Evolutionary conservation across 2,888 invertebrate genomes (phyloP).

Genomic region (Lasioglossum morio): DNA sequence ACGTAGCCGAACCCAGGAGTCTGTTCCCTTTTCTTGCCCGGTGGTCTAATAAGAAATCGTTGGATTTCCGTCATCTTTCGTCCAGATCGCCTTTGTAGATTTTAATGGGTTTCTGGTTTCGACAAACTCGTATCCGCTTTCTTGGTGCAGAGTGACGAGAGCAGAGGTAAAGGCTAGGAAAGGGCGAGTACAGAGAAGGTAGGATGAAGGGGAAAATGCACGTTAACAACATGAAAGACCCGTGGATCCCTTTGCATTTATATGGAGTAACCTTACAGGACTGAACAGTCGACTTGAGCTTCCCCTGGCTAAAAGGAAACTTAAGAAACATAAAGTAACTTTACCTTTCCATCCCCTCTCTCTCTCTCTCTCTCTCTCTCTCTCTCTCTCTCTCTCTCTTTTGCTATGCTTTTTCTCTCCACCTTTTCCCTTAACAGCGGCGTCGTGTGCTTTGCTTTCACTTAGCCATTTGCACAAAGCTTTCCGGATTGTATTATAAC

Average conservation of each 20-base stretch:
- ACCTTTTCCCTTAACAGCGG: constrained; percentile 49
- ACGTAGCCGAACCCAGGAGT: constrained; percentile 44
- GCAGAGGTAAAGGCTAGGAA: constrained; percentile 47
- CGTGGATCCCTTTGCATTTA: constrained; percentile 75
- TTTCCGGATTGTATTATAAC: constrained; percentile 73
- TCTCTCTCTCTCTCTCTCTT: constrained; percentile 54
- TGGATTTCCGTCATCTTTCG: constrained; percentile 64
- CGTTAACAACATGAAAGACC: constrained; percentile 74
- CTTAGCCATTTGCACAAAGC: constrained; percentile 73
- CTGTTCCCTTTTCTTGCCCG: constrained; percentile 49
- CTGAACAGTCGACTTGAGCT: constrained; percentile 74
- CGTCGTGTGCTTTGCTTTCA: constrained; percentile 63
- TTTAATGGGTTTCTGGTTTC: constrained; percentile 73
- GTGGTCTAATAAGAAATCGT: constrained; percentile 64
- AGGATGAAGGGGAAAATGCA: constrained; percentile 56
- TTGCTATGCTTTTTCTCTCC: constrained; percentile 56
- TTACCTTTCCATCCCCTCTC: constrained; percentile 66
- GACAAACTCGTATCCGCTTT: constrained; percentile 70
- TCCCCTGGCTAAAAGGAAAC: constrained; percentile 74
- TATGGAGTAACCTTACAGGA: constrained; percentile 75
- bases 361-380: constrained; percentile 44
- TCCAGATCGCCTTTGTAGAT: constrained; percentile 68
- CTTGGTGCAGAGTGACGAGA: constrained; percentile 55
- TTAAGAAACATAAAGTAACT: constrained; percentile 78
- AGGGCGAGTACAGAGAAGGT: constrained; percentile 23